Percentiles rank a stretch among this genome's conserved stretches.
Conservation (phyloP, 2,113 vertebrate genomes). For the Ageneiosus marmoratus region DNA sequence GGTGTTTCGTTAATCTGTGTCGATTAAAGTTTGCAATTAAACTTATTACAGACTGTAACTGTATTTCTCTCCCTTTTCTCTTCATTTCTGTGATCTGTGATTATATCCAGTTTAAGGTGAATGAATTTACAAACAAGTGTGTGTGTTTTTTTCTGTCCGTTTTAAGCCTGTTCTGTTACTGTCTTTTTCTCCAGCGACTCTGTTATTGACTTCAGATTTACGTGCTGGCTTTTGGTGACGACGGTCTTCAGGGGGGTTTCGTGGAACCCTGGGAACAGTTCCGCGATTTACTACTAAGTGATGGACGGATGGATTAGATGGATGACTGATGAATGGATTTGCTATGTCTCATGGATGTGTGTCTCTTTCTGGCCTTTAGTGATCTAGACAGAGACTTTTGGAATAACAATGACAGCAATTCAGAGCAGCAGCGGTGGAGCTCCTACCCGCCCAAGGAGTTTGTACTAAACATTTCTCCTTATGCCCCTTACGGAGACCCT, state of each 20-base stretch:
- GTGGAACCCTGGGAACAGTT: background rate
- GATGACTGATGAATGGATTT: slow-evolving; percentile 26
- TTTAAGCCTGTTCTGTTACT: background rate
- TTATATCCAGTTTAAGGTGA: background rate
- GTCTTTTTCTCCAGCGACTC: background rate
- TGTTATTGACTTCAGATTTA: background rate
- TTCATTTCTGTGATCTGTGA: background rate
- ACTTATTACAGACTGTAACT: background rate
- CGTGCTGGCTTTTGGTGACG: background rate
- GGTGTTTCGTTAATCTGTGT: slow-evolving; percentile 21
- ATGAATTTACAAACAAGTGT: background rate
- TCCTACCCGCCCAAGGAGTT: slow-evolving; percentile 99
- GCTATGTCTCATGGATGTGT: slow-evolving; percentile 46
- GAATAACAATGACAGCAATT: slow-evolving; percentile 99
- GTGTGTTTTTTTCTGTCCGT: background rate
- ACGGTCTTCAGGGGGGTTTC: background rate
- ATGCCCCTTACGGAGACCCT: slow-evolving; percentile 96
- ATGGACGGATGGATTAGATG: slow-evolving; percentile 13
- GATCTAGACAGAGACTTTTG: slow-evolving; percentile 99
- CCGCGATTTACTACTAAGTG: background rate
- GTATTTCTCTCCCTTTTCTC: slow-evolving; percentile 54
- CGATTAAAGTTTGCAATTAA: slow-evolving; percentile 5
- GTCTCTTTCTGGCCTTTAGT: slow-evolving; percentile 82
- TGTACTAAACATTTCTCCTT: slow-evolving; percentile 99
- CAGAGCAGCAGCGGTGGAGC: slow-evolving; percentile 99